Evolutionary conservation across 1,140 invertebrate genomes (phyloP), one percentile per base, ranked within the genome.

Genomic region (Gonioctena quinquepunctata): DNA sequence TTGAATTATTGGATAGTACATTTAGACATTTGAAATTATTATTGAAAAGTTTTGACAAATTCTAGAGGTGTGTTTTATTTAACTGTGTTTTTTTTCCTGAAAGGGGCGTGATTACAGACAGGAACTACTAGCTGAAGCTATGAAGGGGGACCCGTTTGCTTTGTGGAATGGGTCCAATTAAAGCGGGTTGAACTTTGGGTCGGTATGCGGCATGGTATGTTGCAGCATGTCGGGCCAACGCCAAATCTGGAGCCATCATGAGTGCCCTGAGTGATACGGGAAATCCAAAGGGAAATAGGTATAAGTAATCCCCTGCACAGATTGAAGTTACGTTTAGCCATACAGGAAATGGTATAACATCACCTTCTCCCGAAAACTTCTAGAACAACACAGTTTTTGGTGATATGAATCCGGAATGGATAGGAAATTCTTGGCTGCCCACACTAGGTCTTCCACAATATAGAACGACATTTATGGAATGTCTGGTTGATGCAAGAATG

Each of bases 371-470:
- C 96, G 60, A 95, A 96, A 84, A 97, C 96, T 56, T 95, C 96
- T 68, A 90, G 95, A 76, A 96, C 96, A 78, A 96, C 95, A 65
- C 87, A 99, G 98, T 97, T 57, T 99, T 99, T 87, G 98, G 98
- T 70, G 97, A 99, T 85, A 99, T 99, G 98, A 99, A 99, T 87
- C 98, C 99, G 85, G 97, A 99, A 87, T 99, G 98, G 97, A 97
- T 99, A 78, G 98, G 97, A 68, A 99, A 99, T 85, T 92, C 94
- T 76, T 99, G 98, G 98, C 87, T 99, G 71, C 96, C 96, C 5
- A 92, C 92, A 60, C 86, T 99, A 61, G 98, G 97, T 50, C 86
- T 99, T 80, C 95, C 96, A 16, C 96, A 98, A 85, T 99, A 99
- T 86, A 88, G 98, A 71, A 96, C 95, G 68, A 97, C 97, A 56